These are phyloP conservation scores for Cryptus viduatorius DNA, from an alignment of 2,888 invertebrate species.

Conservation along the genomic window DNA sequence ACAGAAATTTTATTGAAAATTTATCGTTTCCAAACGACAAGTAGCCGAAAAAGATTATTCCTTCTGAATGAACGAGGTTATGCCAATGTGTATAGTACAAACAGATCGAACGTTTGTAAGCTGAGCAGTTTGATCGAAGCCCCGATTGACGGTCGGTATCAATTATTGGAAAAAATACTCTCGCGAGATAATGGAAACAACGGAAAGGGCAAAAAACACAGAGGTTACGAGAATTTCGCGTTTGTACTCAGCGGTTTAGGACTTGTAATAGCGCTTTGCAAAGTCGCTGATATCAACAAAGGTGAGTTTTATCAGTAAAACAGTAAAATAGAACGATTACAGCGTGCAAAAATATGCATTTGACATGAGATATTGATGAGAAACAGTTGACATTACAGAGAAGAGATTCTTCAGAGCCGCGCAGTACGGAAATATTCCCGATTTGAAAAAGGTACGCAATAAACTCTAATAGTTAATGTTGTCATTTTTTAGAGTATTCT, in stretches of 20 bases:
- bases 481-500: background rate
- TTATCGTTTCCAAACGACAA: constrained; percentile 39
- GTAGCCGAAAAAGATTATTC: constrained; percentile 44
- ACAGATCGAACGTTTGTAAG: constrained; percentile 1
- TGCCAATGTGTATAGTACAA: constrained; percentile 53
- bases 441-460: constrained; percentile 85
- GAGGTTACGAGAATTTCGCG: constrained; percentile 59
- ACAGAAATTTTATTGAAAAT: constrained; percentile 34
- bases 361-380: background rate
- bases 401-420: constrained; percentile 86
- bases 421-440: constrained; percentile 85
- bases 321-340: background rate
- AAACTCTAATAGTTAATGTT: background rate
- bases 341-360: background rate
- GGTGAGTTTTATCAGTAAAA: constrained; percentile 68
- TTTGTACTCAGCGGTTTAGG: constrained; percentile 74
- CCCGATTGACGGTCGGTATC: constrained; percentile 16
- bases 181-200: background rate
- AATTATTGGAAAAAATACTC: constrained; percentile 2
- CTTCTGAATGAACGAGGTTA: constrained; percentile 75
- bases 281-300: constrained; percentile 69
- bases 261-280: constrained; percentile 73
- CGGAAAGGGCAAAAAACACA: constrained; percentile 41
- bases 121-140: constrained; percentile 10
- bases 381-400: constrained; percentile 77